Percentiles rank a stretch among this genome's conserved stretches.
These are phyloP conservation scores for Ciona savignyi DNA, from an alignment of 23 tunicate species.

Conservation along the genomic window DNA sequence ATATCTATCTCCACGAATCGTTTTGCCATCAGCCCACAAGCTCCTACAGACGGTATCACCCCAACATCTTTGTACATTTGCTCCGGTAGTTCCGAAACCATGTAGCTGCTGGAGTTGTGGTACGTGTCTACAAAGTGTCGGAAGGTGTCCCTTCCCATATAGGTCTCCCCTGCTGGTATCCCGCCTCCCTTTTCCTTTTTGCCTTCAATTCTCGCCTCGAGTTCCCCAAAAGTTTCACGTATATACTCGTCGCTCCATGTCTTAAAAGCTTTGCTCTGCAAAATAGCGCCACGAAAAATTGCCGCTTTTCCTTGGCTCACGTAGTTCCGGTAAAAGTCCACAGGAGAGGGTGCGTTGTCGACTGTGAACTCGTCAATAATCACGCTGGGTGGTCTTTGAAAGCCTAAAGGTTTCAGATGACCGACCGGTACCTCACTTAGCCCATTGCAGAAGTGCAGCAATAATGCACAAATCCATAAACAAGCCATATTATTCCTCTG, in stretches of 20 bases:
- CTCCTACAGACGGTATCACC: conserved; percentile 36
- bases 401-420: conserved; percentile 55
- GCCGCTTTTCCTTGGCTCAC: conserved; percentile 47
- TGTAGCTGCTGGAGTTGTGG: conserved; percentile 6
- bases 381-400: conserved; percentile 51
- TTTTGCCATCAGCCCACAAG: conserved; percentile 35
- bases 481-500: no score
- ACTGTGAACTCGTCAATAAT: conserved; percentile 61
- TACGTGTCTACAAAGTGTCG: conserved; percentile 34
- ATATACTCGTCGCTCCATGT: conserved; percentile 55
- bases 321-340: conserved; percentile 32
- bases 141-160: conserved; percentile 37
- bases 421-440: no score
- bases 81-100: conserved; percentile 41
- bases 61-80: conserved; percentile 28
- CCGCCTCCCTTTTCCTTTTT: conserved; percentile 29
- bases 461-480: no score
- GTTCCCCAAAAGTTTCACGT: conserved; percentile 26
- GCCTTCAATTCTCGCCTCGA: conserved; percentile 56
- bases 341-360: conserved; percentile 29
- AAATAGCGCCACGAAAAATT: conserved; percentile 35
- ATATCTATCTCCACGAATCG: conserved; percentile 38
- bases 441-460: no score
- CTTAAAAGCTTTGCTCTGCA: conserved; percentile 11
- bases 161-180: conserved; percentile 28